Conservation (phyloP, 2,888 invertebrate genomes). For the Ophraella communa region DNA sequence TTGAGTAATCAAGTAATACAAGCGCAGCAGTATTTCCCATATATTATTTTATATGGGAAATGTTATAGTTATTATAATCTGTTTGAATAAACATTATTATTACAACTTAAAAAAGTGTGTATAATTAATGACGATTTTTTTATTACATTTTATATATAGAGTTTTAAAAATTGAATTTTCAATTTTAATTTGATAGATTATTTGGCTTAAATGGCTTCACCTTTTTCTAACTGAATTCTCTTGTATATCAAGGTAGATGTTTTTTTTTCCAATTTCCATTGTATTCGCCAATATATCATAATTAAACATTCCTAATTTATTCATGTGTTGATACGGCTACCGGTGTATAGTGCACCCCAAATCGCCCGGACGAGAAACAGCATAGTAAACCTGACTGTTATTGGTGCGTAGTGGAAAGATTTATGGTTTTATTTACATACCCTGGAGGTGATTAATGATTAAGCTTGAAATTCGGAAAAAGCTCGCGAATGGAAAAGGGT, state of each 20-base stretch:
- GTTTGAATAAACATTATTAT: no score
- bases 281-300: background rate
- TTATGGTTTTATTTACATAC: constrained; percentile 28
- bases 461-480: constrained; percentile 17
- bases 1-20: no score
- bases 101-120: no score
- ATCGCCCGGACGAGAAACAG: constrained; percentile 90
- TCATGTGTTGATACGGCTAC: constrained; percentile 59
- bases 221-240: background rate
- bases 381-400: constrained; percentile 86
- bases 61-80: no score
- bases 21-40: no score
- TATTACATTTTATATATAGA: no score
- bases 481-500: constrained; percentile 12
- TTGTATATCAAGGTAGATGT: background rate
- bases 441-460: constrained; percentile 24
- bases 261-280: background rate
- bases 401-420: constrained; percentile 71
- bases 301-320: background rate
- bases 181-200: no score
- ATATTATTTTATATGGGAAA: no score
- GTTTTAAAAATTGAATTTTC: no score
- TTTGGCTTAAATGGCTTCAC: no score
- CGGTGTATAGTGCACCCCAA: constrained; percentile 89
- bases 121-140: no score